These are phyloP conservation scores for Lamellibrachia columna DNA, from an alignment of 2,888 invertebrate species.

Conservation along the genomic window DNA sequence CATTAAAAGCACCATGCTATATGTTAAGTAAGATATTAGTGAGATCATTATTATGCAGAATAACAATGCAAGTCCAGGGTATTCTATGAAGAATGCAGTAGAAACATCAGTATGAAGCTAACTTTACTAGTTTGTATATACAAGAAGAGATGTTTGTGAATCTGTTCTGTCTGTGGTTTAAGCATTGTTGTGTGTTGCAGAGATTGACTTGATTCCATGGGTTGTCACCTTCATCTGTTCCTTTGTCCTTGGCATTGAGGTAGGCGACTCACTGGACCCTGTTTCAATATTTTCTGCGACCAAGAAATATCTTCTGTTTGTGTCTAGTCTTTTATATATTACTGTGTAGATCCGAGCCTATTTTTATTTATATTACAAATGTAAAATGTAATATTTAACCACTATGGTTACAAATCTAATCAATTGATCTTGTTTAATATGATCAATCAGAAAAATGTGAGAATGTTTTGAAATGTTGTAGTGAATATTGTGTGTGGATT, in stretches of 20 bases:
- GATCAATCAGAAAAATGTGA: too few species aligned
- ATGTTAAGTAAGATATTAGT: not conserved
- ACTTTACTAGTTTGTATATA: not conserved
- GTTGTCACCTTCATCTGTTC: constrained; percentile 24
- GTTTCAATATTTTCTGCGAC: too few species aligned
- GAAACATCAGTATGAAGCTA: not conserved
- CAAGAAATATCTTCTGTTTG: too few species aligned
- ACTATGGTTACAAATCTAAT: not conserved
- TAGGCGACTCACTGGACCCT: not conserved
- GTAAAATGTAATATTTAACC: not conserved
- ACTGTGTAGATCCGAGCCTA: not conserved
- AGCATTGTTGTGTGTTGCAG: constrained; percentile 7
- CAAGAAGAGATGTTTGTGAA: not conserved
- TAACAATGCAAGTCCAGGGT: not conserved
- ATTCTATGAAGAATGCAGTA: not conserved
- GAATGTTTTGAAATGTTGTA: not conserved
- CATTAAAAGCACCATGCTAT: not conserved
- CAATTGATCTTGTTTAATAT: not conserved
- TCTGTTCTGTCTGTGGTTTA: not conserved
- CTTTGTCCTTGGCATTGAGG: constrained; percentile 26
- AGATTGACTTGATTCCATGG: constrained; percentile 28
- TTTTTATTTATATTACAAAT: not conserved
- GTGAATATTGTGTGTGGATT: not conserved
- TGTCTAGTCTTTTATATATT: not conserved
- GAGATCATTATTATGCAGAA: not conserved